phyloP scores from a whole-genome alignment of 1,140 invertebrate species.

The Cecropterus lyciades region DNA sequence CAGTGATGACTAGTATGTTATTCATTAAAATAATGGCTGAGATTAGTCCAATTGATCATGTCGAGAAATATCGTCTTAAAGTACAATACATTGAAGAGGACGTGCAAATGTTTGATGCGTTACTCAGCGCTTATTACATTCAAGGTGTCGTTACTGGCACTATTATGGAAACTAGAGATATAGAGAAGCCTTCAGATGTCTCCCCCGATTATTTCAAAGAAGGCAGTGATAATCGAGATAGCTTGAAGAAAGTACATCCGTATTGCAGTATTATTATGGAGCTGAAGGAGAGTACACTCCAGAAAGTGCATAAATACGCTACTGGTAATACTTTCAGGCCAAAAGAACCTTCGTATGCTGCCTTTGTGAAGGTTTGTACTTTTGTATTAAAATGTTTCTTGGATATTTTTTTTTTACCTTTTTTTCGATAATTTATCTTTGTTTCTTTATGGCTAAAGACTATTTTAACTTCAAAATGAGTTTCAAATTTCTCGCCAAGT shows the following conservation, averaged over 20 bases:
- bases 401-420: too few relatives aligned
- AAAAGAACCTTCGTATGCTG: slow-evolving; percentile 62
- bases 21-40: slow-evolving; percentile 65
- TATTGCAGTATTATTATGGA: slow-evolving; percentile 63
- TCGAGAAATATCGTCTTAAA: slow-evolving; percentile 89
- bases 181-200: slow-evolving; percentile 58
- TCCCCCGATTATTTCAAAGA: slow-evolving; percentile 44
- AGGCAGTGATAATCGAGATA: slow-evolving; percentile 47
- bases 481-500: too few relatives aligned
- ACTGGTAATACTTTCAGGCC: slow-evolving; percentile 75
- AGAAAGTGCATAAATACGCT: slow-evolving; percentile 65
- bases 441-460: too few relatives aligned
- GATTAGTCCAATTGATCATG: slow-evolving; percentile 88
- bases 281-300: slow-evolving; percentile 54
- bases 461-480: too few relatives aligned
- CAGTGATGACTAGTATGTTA: slow-evolving; percentile 79
- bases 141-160: slow-evolving; percentile 69
- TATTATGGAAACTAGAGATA: slow-evolving; percentile 50
- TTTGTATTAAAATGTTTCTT: too few relatives aligned
- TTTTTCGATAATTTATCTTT: too few relatives aligned
- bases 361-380: slow-evolving; percentile 69
- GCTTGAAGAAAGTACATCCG: slow-evolving; percentile 66
- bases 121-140: slow-evolving; percentile 71
- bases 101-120: slow-evolving; percentile 73
- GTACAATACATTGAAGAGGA: slow-evolving; percentile 88